These are phyloP conservation scores for Lerema accius DNA, from an alignment of 1,140 invertebrate species.

Conservation along the genomic window DNA sequence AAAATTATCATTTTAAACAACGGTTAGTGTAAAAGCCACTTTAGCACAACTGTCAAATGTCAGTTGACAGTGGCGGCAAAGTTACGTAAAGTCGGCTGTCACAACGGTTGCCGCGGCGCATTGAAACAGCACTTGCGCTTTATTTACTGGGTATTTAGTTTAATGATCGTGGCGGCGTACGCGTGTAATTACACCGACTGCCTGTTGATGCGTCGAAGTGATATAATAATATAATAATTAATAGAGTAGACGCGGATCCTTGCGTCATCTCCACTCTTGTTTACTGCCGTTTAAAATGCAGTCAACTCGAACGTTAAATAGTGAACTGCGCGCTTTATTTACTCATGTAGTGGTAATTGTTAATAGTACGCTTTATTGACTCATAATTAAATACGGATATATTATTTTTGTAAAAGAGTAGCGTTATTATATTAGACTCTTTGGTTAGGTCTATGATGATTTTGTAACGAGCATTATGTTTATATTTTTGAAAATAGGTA, in stretches of 20 bases:
- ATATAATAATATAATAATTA: slow-evolving; percentile 31
- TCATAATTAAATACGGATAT: too few relatives aligned
- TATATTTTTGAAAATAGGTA: too few relatives aligned
- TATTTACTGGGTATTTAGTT: slow-evolving; percentile 10
- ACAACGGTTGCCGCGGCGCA: not conserved
- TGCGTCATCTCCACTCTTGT: not conserved
- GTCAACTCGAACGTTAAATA: not conserved
- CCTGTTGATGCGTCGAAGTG: slow-evolving; percentile 14
- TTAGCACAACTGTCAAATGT: not conserved
- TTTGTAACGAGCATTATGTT: too few relatives aligned
- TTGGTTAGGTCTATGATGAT: too few relatives aligned
- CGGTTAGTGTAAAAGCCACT: not conserved
- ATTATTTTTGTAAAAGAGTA: too few relatives aligned
- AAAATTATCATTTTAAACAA: too few relatives aligned
- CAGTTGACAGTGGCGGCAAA: not conserved
- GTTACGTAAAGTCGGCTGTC: not conserved
- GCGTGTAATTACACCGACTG: slow-evolving; percentile 16
- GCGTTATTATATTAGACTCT: too few relatives aligned
- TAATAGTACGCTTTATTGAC: too few relatives aligned
- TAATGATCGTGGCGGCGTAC: slow-evolving; percentile 10
- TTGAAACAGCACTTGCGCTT: slow-evolving; percentile 1
- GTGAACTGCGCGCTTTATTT: too few relatives aligned
- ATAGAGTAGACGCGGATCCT: slow-evolving; percentile 8
- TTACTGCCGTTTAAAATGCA: not conserved
- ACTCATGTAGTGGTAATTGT: too few relatives aligned